Evolutionary conservation across 2,888 invertebrate species (phyloP).

Genomic region (Lathronympha strigana): DNA sequence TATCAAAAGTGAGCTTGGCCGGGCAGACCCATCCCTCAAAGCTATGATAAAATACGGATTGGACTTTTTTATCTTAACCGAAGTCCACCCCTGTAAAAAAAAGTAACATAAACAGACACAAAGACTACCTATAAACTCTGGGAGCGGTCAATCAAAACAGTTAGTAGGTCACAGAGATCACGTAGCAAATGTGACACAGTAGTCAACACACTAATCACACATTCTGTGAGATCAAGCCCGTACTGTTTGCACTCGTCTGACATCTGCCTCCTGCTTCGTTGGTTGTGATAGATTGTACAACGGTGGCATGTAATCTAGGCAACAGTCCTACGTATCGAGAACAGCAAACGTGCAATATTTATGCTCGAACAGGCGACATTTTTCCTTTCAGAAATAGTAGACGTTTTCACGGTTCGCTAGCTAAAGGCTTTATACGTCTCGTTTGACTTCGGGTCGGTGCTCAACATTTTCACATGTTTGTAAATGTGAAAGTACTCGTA

Average conservation of each 20-base stretch:
- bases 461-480: neutral
- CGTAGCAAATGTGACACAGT: constrained; percentile 21
- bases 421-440: constrained; percentile 16
- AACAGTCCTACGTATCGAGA: neutral
- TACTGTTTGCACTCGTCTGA: constrained; percentile 58
- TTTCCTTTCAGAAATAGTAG: constrained; percentile 13
- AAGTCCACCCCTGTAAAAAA: neutral
- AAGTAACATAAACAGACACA: neutral
- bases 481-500: neutral
- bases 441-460: neutral
- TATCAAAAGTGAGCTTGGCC: constrained; percentile 28
- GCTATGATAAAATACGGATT: constrained; percentile 63
- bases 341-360: neutral
- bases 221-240: constrained; percentile 51
- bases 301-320: neutral
- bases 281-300: constrained; percentile 17
- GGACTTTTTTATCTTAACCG: neutral
- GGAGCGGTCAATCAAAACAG: constrained; percentile 8
- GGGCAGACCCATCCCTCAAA: constrained; percentile 50
- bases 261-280: constrained; percentile 47
- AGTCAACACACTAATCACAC: constrained; percentile 57
- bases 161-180: constrained; percentile 36
- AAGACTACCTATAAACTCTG: constrained; percentile 7
- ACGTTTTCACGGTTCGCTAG: constrained; percentile 21
- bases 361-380: neutral